Conservation (phyloP, 1,140 invertebrate species). For the Zaprionus ornatus region DNA sequence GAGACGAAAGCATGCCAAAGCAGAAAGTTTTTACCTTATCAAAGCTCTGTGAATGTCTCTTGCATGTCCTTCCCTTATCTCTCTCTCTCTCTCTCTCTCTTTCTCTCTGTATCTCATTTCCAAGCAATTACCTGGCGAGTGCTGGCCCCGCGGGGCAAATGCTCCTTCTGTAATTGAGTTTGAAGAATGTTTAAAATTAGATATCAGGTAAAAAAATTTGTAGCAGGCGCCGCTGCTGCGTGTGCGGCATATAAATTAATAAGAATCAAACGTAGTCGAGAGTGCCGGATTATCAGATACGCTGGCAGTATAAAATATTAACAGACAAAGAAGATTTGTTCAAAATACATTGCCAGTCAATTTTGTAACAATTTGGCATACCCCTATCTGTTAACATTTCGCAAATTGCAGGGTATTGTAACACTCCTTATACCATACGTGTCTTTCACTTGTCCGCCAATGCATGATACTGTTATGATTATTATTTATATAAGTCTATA, state of each 20-base stretch:
- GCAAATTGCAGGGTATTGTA: not conserved
- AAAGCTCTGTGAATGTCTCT: conserved; percentile 36
- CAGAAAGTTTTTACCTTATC: conserved; percentile 40
- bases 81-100: conserved; percentile 9
- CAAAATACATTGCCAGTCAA: not conserved
- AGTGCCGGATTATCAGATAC: not conserved
- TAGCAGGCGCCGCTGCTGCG: conserved; percentile 29
- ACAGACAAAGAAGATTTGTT: not conserved
- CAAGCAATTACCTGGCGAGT: conserved; percentile 68
- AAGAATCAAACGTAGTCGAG: conserved; percentile 12
- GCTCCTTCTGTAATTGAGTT: conserved; percentile 69
- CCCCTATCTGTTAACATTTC: not conserved
- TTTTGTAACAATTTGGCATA: not conserved
- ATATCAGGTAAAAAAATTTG: conserved; percentile 41
- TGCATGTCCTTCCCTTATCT: not conserved
- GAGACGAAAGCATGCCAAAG: conserved; percentile 37
- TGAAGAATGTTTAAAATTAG: conserved; percentile 72
- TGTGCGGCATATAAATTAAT: conserved; percentile 51
- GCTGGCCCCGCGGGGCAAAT: conserved; percentile 6
- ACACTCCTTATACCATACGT: conserved; percentile 25
- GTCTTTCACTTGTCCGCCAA: conserved; percentile 4
- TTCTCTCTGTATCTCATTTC: conserved; percentile 52
- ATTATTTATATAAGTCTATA: conserved; percentile 16
- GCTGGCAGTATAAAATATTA: not conserved
- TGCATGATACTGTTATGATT: conserved; percentile 15